phyloP scores from a whole-genome alignment of 1,140 invertebrate genomes.

The Drosophila santomea region DNA sequence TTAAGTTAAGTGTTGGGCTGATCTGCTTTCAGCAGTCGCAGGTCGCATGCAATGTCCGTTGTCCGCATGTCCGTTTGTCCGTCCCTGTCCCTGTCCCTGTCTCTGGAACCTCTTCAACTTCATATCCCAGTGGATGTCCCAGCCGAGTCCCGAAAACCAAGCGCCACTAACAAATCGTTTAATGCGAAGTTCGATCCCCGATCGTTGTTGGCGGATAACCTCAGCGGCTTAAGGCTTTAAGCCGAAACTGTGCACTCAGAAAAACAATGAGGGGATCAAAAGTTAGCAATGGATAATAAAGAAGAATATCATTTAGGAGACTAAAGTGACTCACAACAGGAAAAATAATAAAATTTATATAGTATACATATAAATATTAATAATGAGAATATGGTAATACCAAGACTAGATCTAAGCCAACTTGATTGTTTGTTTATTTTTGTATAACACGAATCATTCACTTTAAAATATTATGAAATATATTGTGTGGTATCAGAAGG shows the following conservation, averaged over 20 bases:
- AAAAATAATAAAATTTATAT: too few relatives aligned
- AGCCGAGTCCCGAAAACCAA: conserved; percentile 36
- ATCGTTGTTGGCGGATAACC: conserved; percentile 71
- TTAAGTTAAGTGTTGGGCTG: conserved; percentile 83
- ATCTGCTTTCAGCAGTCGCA: conserved; percentile 71
- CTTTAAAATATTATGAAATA: too few relatives aligned
- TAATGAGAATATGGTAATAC: too few relatives aligned
- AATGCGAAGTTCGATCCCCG: conserved; percentile 70
- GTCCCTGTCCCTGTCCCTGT: background rate
- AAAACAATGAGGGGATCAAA: background rate
- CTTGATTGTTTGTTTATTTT: too few relatives aligned
- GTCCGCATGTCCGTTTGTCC: too few relatives aligned
- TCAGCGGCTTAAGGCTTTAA: conserved; percentile 51
- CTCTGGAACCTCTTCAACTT: conserved; percentile 5
- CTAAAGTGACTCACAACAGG: too few relatives aligned
- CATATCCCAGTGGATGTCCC: conserved; percentile 8
- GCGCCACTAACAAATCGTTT: conserved; percentile 74
- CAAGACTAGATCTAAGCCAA: too few relatives aligned
- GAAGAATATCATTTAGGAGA: too few relatives aligned
- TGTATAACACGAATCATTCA: too few relatives aligned
- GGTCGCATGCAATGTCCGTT: conserved; percentile 39
- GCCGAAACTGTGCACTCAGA: conserved; percentile 26
- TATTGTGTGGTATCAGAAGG: background rate
- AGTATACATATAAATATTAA: too few relatives aligned
- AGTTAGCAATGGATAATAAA: too few relatives aligned